Percentiles rank a stretch among this genome's conserved stretches.
Evolutionary conservation across 1,140 invertebrate genomes (phyloP).

Genomic region (Drosophila cardini): DNA sequence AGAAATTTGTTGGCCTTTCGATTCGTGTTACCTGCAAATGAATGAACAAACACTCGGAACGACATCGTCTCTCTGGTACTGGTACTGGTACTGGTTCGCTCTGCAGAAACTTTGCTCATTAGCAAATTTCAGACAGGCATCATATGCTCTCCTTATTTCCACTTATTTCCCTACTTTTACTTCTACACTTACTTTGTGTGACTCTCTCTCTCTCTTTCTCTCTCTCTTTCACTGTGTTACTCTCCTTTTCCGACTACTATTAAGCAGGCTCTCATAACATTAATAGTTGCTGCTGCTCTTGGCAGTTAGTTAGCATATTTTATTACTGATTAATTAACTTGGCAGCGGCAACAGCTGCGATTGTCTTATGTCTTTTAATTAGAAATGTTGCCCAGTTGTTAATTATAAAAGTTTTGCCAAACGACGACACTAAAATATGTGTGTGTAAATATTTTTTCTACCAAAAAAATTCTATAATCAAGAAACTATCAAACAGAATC

Average conservation of each 20-base stretch:
- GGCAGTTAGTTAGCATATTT: slow-evolving; percentile 70
- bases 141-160: slow-evolving; percentile 43
- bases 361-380: slow-evolving; percentile 49
- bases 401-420: slow-evolving; percentile 77
- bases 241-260: not conserved
- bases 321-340: slow-evolving; percentile 81
- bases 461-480: too few relatives aligned
- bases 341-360: slow-evolving; percentile 31
- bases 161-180: not conserved
- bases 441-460: too few relatives aligned
- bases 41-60: slow-evolving; percentile 48
- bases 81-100: not conserved
- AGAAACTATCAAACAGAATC: not conserved
- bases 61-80: slow-evolving; percentile 1
- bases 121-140: slow-evolving; percentile 65
- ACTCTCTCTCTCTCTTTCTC: too few relatives aligned
- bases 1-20: slow-evolving; percentile 23
- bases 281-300: slow-evolving; percentile 40
- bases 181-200: too few relatives aligned
- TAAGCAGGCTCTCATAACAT: slow-evolving; percentile 1
- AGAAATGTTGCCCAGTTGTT: slow-evolving; percentile 48
- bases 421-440: not conserved
- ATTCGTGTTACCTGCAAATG: slow-evolving; percentile 71
- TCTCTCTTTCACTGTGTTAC: too few relatives aligned
- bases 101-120: slow-evolving; percentile 75